Percentiles rank a stretch among this genome's conserved stretches.
Conservation (phyloP, 1,140 invertebrate genomes). For the Hylaeus anthracinus region DNA sequence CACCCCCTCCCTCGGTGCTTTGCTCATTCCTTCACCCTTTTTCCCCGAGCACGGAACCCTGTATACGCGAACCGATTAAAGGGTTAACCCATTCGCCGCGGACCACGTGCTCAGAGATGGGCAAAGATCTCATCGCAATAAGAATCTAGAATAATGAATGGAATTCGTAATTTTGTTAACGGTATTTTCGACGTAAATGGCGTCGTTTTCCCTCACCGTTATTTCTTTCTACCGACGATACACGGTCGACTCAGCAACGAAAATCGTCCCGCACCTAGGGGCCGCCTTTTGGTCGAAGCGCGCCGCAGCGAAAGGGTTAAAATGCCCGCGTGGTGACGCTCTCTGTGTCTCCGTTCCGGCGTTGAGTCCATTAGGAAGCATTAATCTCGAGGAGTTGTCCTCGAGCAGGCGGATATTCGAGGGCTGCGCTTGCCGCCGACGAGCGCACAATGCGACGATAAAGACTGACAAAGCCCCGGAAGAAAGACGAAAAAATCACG, state of each 20-base stretch:
- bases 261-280: no score
- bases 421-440: slow-evolving; percentile 13
- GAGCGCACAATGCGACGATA: slow-evolving; percentile 53
- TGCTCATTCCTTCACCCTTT: background rate
- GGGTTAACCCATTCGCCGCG: background rate
- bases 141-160: no score
- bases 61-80: slow-evolving; percentile 31
- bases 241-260: no score
- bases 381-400: slow-evolving; percentile 64
- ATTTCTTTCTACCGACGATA: no score
- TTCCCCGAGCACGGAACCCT: background rate
- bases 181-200: no score
- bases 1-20: no score
- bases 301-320: slow-evolving; percentile 12
- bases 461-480: slow-evolving; percentile 61
- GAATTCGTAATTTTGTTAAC: no score
- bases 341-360: slow-evolving; percentile 15
- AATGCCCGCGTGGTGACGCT: slow-evolving; percentile 27
- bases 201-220: no score
- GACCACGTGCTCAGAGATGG: no score
- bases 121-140: no score
- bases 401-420: slow-evolving; percentile 55
- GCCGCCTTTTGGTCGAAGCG: no score
- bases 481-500: slow-evolving; percentile 16
- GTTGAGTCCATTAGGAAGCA: slow-evolving; percentile 63